phyloP scores from a whole-genome alignment of 1,140 invertebrate species.

The Drosophila sechellia region DNA sequence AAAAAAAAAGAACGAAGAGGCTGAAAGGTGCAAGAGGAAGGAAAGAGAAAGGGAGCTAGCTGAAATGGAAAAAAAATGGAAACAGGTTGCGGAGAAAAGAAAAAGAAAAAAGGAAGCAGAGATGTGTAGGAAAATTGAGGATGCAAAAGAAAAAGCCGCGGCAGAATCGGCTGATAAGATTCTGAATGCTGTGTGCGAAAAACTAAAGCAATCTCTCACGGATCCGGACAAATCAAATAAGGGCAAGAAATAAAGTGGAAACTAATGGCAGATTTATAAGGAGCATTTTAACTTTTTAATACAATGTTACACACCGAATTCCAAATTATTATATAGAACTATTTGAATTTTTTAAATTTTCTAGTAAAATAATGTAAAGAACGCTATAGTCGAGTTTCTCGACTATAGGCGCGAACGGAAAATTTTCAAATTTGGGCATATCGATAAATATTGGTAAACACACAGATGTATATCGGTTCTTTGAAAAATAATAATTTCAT shows the following conservation, averaged over 20 bases:
- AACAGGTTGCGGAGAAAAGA: not conserved
- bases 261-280: no score
- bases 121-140: slow-evolving; percentile 4
- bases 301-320: no score
- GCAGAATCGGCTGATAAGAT: not conserved
- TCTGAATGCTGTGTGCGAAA: slow-evolving; percentile 11
- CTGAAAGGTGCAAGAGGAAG: not conserved
- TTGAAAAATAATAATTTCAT: no score
- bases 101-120: not conserved
- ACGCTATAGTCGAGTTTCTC: no score
- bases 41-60: not conserved
- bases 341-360: no score
- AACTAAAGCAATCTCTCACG: not conserved
- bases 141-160: not conserved
- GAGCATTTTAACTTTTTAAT: no score
- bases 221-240: not conserved
- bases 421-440: no score
- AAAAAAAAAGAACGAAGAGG: not conserved
- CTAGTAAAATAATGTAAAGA: no score
- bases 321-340: no score
- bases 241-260: slow-evolving; percentile 8
- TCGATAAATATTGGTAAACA: no score
- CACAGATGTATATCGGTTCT: no score
- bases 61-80: slow-evolving; percentile 4
- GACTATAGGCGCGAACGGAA: no score